Evolutionary conservation across 2,797 vertebrate species (phyloP).

Genomic region (Xiphorhynchus erythropygius): DNA sequence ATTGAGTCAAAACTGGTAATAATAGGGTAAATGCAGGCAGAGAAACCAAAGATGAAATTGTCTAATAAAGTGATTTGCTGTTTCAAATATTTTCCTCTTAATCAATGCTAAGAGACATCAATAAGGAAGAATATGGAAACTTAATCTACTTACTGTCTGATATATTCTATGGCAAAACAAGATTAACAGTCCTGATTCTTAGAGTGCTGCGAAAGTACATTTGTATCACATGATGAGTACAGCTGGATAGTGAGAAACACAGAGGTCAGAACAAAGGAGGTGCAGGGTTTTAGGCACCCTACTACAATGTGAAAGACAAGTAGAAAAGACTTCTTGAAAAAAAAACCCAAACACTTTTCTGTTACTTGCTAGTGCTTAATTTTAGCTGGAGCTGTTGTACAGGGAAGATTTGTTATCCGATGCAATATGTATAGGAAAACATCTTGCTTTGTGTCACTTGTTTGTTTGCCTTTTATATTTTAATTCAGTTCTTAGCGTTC

Average conservation of each 20-base stretch:
- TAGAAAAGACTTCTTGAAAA: neutral
- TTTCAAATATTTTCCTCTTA: neutral
- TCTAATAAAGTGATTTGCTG: neutral
- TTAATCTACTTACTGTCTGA: neutral
- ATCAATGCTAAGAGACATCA: neutral
- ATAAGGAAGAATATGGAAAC: neutral
- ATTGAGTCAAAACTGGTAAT: neutral
- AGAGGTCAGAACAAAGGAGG: neutral
- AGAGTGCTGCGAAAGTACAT: neutral
- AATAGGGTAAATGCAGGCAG: neutral
- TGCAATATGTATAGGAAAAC: neutral
- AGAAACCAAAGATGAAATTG: neutral
- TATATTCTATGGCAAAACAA: neutral
- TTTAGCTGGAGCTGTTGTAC: neutral
- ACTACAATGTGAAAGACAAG: neutral
- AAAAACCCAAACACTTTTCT: neutral
- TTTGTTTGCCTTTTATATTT: neutral
- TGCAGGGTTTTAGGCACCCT: neutral
- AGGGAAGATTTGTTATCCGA: neutral
- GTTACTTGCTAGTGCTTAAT: neutral
- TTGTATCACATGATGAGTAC: neutral
- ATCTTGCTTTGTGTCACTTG: neutral
- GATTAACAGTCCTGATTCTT: neutral
- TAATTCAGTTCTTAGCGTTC: neutral
- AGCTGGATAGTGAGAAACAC: neutral